Evolutionary conservation across 2,888 invertebrate genomes (phyloP).

Genomic region (Himalopsyche anomala): DNA sequence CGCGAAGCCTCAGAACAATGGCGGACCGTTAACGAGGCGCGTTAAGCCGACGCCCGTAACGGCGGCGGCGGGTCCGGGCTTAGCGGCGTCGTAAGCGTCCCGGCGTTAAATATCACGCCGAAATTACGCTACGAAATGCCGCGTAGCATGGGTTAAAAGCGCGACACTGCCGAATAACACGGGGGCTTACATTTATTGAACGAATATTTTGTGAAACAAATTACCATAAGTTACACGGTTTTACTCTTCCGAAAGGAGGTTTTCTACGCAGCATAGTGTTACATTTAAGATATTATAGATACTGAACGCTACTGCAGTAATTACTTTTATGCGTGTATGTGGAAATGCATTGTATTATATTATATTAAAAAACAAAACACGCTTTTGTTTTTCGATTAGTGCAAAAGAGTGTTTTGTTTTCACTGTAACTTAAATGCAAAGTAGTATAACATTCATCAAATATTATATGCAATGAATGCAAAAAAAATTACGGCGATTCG

Average conservation of each 20-base stretch:
- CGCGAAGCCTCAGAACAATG: slow-evolving; percentile 28
- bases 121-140: slow-evolving; percentile 4
- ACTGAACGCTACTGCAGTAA: neutral
- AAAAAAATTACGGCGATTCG: too few species aligned
- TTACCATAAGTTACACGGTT: slow-evolving; percentile 34
- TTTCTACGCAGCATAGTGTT: neutral
- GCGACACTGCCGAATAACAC: slow-evolving; percentile 15
- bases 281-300: neutral
- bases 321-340: too few species aligned
- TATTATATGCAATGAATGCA: too few species aligned
- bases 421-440: neutral
- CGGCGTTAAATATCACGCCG: slow-evolving; percentile 27
- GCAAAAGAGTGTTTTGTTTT: neutral
- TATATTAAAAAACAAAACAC: too few species aligned
- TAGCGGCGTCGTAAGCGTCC: neutral
- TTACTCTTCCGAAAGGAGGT: neutral
- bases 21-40: slow-evolving; percentile 34
- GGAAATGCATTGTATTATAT: too few species aligned
- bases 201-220: slow-evolving; percentile 30
- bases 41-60: slow-evolving; percentile 29
- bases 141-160: slow-evolving; percentile 16
- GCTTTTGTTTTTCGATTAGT: too few species aligned
- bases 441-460: neutral
- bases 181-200: slow-evolving; percentile 26
- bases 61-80: slow-evolving; percentile 30